Conservation (phyloP, 2,888 invertebrate species). For the Phengaris arion region DNA sequence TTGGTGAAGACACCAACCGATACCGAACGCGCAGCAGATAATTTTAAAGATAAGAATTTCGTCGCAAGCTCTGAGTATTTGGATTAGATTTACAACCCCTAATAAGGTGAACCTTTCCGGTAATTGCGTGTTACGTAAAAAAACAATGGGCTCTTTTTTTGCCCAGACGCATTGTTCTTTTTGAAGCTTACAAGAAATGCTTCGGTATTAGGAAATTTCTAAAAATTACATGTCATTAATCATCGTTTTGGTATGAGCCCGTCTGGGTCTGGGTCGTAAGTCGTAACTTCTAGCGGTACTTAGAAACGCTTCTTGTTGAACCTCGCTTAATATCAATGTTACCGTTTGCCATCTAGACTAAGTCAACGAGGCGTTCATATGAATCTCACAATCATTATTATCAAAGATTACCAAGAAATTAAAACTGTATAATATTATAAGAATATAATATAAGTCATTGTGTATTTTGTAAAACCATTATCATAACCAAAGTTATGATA, state of each 20-base stretch:
- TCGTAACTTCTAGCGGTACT: conserved; percentile 17
- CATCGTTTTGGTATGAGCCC: conserved; percentile 16
- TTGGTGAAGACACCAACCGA: background rate
- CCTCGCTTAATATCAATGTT: background rate
- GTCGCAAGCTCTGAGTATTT: conserved; percentile 18
- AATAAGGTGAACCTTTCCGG: conserved; percentile 11
- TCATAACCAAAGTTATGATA: too few species aligned
- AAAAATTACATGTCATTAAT: conserved; percentile 17
- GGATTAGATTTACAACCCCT: conserved; percentile 20
- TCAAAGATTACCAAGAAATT: too few species aligned
- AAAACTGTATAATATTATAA: too few species aligned
- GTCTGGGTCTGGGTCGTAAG: background rate
- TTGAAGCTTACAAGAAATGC: conserved; percentile 13
- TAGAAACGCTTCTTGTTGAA: background rate
- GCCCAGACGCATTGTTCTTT: conserved; percentile 3
- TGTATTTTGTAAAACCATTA: too few species aligned
- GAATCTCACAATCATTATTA: background rate
- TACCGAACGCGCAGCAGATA: background rate
- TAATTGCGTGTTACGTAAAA: conserved; percentile 19
- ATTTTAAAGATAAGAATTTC: background rate
- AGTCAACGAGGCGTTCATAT: background rate
- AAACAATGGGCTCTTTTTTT: conserved; percentile 13
- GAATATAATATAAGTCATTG: too few species aligned
- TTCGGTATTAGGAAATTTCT: conserved; percentile 16
- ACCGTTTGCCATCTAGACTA: background rate